Evolutionary conservation across 1,140 invertebrate species (phyloP), one percentile per base, ranked within the genome.

Genomic region (Drosophila sulfurigaster): DNA sequence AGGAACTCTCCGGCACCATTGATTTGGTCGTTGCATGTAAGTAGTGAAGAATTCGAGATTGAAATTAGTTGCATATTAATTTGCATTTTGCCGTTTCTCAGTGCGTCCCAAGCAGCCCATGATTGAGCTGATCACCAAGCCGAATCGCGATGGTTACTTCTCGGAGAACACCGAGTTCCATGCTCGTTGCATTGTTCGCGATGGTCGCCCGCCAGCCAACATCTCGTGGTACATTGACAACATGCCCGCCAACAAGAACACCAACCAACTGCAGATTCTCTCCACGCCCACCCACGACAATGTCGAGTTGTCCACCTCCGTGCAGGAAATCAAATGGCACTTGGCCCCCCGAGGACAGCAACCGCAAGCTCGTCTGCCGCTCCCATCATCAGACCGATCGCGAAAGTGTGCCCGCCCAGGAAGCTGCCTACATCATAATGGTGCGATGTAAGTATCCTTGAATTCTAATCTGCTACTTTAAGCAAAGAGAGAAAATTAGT

Each of bases 11-110:
- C 0, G 95, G 94, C 4, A 93, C 90, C 11, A 94, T 96, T 89
- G 94, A 93, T 45, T 93, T 97, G 3, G 93, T 95, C 7, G 95
- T 97, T 49, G 96, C 96, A 58, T 94, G 96, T 97, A 92, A 94
- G 96, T 96, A 73, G 2, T 30, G 30, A 32, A 52, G 25, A 10
- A 38, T 38, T 38, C 10, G 7, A 6, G 10, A 38, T 4, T 38
- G 35, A 6, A 43, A 5, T 43, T 10, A 48, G 7, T 8, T 41
- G 15, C 11, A 7, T 32, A 25, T 5, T 8, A 25, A 16, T 51
- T 3, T 41, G 10, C 11, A 20, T 67, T 25, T 57, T 68, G 4
- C 46, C 63, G 8, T 2, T 77, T 92, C 78, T 5, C 79, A 96
- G 95, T 93, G 82, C 93, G 95, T 5, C 96, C 96, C 0, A 93